A percentile compares a stretch with the other conserved stretches of the same genome.
These are phyloP conservation scores for Ovis aries DNA, from an alignment of 2,113 vertebrate species.

Conservation along the genomic window ARS-UI_Ramb_v3.0 NC_056065.1:33521501-33522000, in stretches of 20 bases:
- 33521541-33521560: not conserved
- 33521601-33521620: not conserved
- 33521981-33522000: not conserved
- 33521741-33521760: not conserved
- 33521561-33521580: not conserved
- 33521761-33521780: not conserved
- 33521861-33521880: too few species aligned
- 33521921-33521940: too few species aligned
- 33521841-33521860: too few species aligned
- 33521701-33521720: not conserved
- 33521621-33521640: not conserved
- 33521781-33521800: not conserved
- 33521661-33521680: not conserved
- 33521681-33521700: not conserved
- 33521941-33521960: too few species aligned
- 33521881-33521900: too few species aligned
- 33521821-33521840: too few species aligned
- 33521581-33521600: not conserved
- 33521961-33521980: not conserved
- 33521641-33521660: not conserved
- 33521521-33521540: not conserved
- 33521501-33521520: not conserved
- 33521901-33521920: too few species aligned
- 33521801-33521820: too few species aligned
- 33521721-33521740: not conserved